Evolutionary conservation across 2,797 vertebrate genomes (phyloP), one percentile per base, ranked within the genome.

Genomic region (Xyrichtys novacula): DNA sequence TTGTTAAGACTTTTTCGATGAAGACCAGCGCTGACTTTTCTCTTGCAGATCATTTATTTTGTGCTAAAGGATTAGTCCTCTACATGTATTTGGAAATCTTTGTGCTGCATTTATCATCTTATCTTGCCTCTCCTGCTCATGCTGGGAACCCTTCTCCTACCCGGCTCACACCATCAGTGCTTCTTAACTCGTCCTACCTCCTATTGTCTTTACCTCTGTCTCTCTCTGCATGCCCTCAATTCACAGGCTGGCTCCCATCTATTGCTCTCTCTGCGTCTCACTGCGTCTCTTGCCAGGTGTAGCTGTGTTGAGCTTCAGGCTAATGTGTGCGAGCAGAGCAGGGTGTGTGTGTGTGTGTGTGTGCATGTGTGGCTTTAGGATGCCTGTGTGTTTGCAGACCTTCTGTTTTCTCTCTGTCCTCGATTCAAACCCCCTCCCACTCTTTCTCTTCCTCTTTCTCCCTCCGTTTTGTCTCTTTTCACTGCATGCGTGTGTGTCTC

Each of bases 211-310:
- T 86, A 79, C 78, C 83, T 80, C 77, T 77, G 79, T 88, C 62
- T 88, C 78, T 85, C 82, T 86, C 85, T 65, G 65, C 71, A 55
- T 91, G 91, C 90, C 90, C 91, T 90, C 76, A 83, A 91, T 92
- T 91, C 85, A 70, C 79, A 74, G 66, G 64, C 85, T 69, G 39
- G 65, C 76, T 81, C 78, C 56, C 78, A 88, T 85, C 83, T 55
- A 78, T 78, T 69, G 80, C 83, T 73, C 78, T 86, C 74, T 61
- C 81, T 73, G 66, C 56, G 16, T 78, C 76, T 71, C 74, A 53
- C 71, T 34, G 64, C 20, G 43, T 80, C 61, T 82, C 59, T 67
- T 79, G 80, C 85, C 87, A 89, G 88, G 91, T 91, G 88, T 84
- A 84, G 80, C 83, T 72, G 59, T 74, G 56, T 46, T 29, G 58